phyloP scores from a whole-genome alignment of 2,888 invertebrate genomes.

The Protonemura montana region DNA sequence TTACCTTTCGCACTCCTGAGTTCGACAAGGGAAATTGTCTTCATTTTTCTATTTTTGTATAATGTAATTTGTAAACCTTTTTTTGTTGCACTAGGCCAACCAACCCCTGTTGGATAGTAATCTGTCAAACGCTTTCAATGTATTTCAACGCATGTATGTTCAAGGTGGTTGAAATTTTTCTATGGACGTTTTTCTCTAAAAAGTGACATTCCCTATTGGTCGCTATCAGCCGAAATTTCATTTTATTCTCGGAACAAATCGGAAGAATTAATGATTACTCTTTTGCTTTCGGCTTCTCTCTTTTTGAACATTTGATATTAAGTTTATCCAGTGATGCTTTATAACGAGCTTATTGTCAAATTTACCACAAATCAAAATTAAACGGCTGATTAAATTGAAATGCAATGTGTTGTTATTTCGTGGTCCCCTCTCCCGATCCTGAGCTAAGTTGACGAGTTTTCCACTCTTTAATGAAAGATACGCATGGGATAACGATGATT shows the following conservation, averaged over 20 bases:
- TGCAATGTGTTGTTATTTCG: too few species aligned
- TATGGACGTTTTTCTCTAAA: neutral
- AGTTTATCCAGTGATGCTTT: slow-evolving; percentile 20
- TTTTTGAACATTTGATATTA: neutral
- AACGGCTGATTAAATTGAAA: slow-evolving; percentile 16
- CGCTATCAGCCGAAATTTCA: neutral
- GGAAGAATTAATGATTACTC: neutral
- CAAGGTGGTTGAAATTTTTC: slow-evolving; percentile 1
- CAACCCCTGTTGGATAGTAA: slow-evolving; percentile 13
- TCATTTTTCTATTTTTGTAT: slow-evolving; percentile 31
- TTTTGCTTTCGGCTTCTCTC: neutral
- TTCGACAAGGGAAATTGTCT: neutral
- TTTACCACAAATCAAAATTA: slow-evolving; percentile 10
- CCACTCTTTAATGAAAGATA: too few species aligned
- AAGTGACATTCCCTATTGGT: slow-evolving; percentile 21
- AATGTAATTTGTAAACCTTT: slow-evolving; percentile 15
- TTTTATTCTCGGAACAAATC: neutral
- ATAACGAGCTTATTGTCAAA: slow-evolving; percentile 24
- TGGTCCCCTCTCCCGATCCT: too few species aligned
- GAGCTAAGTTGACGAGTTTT: too few species aligned
- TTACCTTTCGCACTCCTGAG: slow-evolving; percentile 22
- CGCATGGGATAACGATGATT: too few species aligned
- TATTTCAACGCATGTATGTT: neutral
- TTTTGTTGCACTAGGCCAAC: slow-evolving; percentile 25
- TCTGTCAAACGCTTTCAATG: slow-evolving; percentile 22